Evolutionary conservation across 1,140 invertebrate genomes (phyloP).

Genomic region (Amyelois transitella): DNA sequence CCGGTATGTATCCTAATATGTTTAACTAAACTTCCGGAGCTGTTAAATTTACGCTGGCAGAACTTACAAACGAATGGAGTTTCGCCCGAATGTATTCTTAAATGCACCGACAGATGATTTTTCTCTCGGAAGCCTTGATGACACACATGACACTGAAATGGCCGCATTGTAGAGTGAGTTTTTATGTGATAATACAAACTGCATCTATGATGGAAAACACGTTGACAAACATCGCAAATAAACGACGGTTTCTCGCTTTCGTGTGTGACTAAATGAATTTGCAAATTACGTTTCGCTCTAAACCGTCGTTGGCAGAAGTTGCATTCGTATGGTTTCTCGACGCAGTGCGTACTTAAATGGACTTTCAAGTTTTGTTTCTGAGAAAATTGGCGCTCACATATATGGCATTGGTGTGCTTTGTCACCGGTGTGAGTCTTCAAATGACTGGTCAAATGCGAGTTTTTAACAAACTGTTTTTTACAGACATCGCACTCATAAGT

Average conservation of each 20-base stretch:
- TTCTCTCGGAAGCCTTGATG: background rate
- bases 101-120: background rate
- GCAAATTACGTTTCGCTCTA: no score
- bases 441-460: constrained; percentile 32
- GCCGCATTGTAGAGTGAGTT: constrained; percentile 20
- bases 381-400: no score
- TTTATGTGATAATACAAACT: background rate
- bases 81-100: constrained; percentile 2
- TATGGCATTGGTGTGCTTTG: no score
- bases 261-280: no score
- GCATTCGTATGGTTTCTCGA: no score
- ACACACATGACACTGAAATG: constrained; percentile 17
- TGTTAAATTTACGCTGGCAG: constrained; percentile 61
- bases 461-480: no score
- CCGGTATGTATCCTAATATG: constrained; percentile 28
- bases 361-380: no score
- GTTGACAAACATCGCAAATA: background rate
- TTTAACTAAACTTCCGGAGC: constrained; percentile 55
- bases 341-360: no score
- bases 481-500: no score
- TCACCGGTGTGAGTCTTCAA: constrained; percentile 15
- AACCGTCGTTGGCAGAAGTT: no score
- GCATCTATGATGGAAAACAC: background rate
- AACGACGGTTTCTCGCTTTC: background rate
- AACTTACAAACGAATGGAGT: constrained; percentile 79